Evolutionary conservation across 2,888 invertebrate genomes (phyloP).

Genomic region (Lasioglossum oenotherae): DNA sequence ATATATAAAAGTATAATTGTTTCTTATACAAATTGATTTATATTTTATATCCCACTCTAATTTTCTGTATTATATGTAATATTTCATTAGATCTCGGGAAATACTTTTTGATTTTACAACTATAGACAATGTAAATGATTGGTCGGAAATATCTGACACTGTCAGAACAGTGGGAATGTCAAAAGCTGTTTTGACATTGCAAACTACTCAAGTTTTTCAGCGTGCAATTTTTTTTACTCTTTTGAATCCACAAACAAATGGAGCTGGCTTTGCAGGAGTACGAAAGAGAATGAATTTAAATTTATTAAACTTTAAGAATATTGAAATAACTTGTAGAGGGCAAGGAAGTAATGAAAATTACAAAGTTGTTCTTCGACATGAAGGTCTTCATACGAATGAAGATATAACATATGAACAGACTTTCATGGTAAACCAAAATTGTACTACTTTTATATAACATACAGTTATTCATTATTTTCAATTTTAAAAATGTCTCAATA

Average conservation of each 20-base stretch:
- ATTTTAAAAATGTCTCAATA: background rate
- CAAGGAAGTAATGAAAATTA: conserved; percentile 87
- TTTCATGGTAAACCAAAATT: conserved; percentile 77
- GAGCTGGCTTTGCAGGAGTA: conserved; percentile 89
- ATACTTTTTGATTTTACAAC: conserved; percentile 87
- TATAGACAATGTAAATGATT: conserved; percentile 85
- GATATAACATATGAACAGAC: conserved; percentile 87
- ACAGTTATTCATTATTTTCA: background rate
- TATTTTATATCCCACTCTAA: background rate
- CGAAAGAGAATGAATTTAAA: conserved; percentile 85
- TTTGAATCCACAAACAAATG: conserved; percentile 88
- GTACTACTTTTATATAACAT: background rate
- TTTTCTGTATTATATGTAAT: background rate
- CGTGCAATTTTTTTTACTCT: conserved; percentile 88
- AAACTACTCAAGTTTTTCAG: conserved; percentile 87
- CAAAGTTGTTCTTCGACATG: conserved; percentile 87
- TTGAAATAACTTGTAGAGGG: conserved; percentile 86
- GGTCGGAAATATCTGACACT: conserved; percentile 88
- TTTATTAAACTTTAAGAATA: conserved; percentile 84
- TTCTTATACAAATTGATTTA: background rate
- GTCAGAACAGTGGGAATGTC: conserved; percentile 89
- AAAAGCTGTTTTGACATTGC: conserved; percentile 87
- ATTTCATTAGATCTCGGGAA: conserved; percentile 60
- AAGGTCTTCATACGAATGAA: conserved; percentile 86
- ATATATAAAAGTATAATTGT: background rate